phyloP scores from a whole-genome alignment of 2,113 vertebrate species.

The Bungarus multicinctus region DNA sequence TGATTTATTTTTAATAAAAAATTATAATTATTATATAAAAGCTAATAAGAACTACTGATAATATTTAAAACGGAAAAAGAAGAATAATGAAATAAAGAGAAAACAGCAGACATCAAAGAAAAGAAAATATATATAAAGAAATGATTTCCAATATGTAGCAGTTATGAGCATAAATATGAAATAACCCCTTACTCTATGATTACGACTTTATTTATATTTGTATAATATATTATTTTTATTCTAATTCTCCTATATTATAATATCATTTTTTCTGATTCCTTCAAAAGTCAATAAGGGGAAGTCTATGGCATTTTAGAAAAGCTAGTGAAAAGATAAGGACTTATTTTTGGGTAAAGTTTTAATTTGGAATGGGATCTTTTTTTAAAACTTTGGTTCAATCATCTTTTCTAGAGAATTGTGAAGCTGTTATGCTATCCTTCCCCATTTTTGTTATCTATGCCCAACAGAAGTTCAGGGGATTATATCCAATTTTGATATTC shows the following conservation, averaged over 20 bases:
- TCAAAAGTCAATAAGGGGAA: neutral
- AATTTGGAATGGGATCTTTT: neutral
- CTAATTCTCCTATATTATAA: neutral
- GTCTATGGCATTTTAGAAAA: neutral
- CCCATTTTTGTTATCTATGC: neutral
- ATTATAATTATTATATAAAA: neutral
- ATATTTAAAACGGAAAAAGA: neutral
- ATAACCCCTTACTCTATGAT: neutral
- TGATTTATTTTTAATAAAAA: neutral
- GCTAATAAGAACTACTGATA: neutral
- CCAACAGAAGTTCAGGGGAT: neutral
- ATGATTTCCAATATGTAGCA: neutral
- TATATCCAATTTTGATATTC: neutral
- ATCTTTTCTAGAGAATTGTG: neutral
- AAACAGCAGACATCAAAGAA: neutral
- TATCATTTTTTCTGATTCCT: neutral
- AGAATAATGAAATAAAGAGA: neutral
- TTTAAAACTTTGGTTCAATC: neutral
- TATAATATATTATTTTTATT: neutral
- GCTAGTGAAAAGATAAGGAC: neutral
- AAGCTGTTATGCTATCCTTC: neutral
- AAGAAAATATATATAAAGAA: neutral
- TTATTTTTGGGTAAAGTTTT: neutral
- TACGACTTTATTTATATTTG: neutral
- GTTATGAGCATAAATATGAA: neutral